Conservation (phyloP, 2,113 vertebrate species). For the Odocoileus hemionus region DNA sequence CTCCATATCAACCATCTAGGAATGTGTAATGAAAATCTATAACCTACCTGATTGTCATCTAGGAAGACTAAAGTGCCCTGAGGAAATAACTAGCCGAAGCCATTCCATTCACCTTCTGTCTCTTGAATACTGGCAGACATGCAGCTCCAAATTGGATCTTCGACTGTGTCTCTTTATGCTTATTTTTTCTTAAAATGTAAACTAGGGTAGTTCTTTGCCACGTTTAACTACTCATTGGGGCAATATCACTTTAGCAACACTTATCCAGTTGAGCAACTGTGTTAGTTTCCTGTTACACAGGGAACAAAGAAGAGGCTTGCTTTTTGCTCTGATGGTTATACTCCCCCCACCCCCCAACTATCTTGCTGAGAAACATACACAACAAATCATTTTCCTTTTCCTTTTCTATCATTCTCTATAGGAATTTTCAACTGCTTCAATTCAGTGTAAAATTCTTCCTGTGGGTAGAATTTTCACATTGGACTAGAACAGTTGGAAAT, state of each 20-base stretch:
- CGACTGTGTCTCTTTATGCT: not conserved
- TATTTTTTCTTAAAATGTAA: constrained; percentile 4
- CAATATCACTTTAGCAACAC: not conserved
- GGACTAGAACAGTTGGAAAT: constrained; percentile 68
- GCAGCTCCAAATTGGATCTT: not conserved
- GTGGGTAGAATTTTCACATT: constrained; percentile 59
- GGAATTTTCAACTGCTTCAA: constrained; percentile 43
- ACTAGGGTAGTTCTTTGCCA: not conserved
- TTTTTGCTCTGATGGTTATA: not conserved
- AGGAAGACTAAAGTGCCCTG: not conserved
- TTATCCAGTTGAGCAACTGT: not conserved
- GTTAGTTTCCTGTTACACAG: not conserved
- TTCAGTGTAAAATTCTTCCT: constrained; percentile 52
- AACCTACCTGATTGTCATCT: not conserved
- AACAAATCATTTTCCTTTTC: constrained; percentile 15
- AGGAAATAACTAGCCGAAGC: not conserved
- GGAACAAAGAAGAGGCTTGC: not conserved
- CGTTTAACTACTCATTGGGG: not conserved
- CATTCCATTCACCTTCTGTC: not conserved
- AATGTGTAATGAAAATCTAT: not conserved
- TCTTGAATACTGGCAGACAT: constrained; percentile 31
- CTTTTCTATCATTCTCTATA: not conserved
- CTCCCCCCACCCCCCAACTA: not conserved
- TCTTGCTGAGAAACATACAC: constrained; percentile 48
- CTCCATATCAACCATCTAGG: not conserved